phyloP scores from a whole-genome alignment of 1,140 invertebrate species.

The Xylocopa sonorina region DNA sequence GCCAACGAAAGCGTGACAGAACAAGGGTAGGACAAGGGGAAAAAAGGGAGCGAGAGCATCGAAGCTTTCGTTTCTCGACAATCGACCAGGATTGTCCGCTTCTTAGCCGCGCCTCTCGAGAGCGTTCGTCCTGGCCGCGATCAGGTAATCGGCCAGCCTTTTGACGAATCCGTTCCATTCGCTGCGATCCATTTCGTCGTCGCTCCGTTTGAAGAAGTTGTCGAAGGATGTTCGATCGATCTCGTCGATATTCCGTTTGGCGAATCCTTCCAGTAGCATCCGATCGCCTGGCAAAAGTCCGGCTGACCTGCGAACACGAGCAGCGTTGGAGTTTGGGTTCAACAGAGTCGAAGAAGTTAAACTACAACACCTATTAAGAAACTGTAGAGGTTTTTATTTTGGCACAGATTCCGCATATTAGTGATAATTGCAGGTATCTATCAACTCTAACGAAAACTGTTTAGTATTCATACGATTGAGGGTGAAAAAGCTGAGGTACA shows the following conservation, averaged over 20 bases:
- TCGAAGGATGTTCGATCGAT: slow-evolving; percentile 84
- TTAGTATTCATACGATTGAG: too few species aligned
- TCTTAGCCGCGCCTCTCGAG: background rate
- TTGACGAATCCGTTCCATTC: slow-evolving; percentile 73
- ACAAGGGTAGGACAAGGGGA: too few species aligned
- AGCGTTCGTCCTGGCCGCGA: background rate
- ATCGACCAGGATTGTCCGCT: background rate
- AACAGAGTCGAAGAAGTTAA: too few species aligned
- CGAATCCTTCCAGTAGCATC: slow-evolving; percentile 69
- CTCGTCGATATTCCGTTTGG: slow-evolving; percentile 84
- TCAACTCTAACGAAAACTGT: too few species aligned
- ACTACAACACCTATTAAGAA: too few species aligned
- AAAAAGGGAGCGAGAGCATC: background rate
- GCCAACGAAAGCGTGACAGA: too few species aligned
- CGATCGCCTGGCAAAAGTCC: slow-evolving; percentile 61
- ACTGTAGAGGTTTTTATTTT: too few species aligned
- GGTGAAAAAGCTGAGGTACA: too few species aligned
- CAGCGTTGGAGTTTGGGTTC: too few species aligned
- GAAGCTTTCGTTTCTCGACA: too few species aligned
- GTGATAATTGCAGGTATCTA: too few species aligned
- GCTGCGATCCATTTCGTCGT: slow-evolving; percentile 84
- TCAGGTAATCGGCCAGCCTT: slow-evolving; percentile 78
- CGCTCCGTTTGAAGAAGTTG: slow-evolving; percentile 84
- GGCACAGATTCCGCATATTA: too few species aligned
- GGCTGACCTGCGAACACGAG: background rate